Evolutionary conservation across 1,140 invertebrate genomes (phyloP), one percentile per base, ranked within the genome.

Genomic region (Formica exsecta): DNA sequence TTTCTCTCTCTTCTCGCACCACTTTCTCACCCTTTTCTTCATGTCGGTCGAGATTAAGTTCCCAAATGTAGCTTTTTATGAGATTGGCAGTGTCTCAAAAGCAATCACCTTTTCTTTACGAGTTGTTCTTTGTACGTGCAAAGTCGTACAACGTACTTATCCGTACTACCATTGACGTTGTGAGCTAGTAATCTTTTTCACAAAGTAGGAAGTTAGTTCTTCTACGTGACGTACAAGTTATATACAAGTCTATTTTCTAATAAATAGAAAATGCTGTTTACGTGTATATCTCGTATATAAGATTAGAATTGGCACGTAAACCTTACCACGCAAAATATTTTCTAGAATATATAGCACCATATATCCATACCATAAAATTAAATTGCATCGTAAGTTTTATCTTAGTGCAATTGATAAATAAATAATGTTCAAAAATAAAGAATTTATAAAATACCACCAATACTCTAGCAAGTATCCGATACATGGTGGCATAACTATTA

Each of bases 31-130:
- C 54, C 11, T 83, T 62, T 44, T 44, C 44, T 76, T 64, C 62
- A 32, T 70, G 44, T 38, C 41, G 74, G 73, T 48, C 77, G 73
- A 65, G 66, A 80, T 54, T 81, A 77, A 73, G 76, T 77, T 89
- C 80, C 41, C 70, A 77, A 89, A 86, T 71, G 66, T 54, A 65
- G 85, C 68, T 71, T 81, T 64, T 87, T 86, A 79, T 22, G 77
- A 81, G 76, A 92, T 92, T 93, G 93, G 92, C 92, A 93, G 73
- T 87, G 86, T 92, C 87, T 93, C 92, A 93, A 93, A 89, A 91
- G 70, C 73, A 29, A 79, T 88, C 38, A 44, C 38, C 65, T 71
- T 80, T 65, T 41, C 66, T 29, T 44, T 48, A 16, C 68, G 9
- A 62, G 25, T 75, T 86, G 62, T 54, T 76, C 54, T 75, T 66